A percentile compares a stretch with the other conserved stretches of the same genome.
phyloP scores from a whole-genome alignment of 1,140 invertebrate species.

The Drosophila santomea region DNA sequence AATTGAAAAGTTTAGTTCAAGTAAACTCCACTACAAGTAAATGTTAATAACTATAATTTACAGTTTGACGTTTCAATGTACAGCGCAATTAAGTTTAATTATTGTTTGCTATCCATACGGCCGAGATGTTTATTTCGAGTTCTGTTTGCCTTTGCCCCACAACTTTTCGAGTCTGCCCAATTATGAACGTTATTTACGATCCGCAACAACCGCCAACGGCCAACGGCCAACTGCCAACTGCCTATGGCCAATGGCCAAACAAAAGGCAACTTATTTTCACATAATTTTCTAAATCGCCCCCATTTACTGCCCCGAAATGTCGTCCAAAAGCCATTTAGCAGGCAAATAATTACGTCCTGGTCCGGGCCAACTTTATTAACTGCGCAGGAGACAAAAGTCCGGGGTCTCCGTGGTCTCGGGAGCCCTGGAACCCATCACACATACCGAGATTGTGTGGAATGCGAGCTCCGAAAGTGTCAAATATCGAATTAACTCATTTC shows the following conservation, averaged over 20 bases:
- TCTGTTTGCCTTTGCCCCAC: constrained; percentile 21
- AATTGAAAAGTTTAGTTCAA: constrained; percentile 51
- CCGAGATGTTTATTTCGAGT: constrained; percentile 39
- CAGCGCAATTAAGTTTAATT: constrained; percentile 78
- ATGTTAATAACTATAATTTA: constrained; percentile 59
- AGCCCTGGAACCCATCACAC: constrained; percentile 30
- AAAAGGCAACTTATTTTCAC: constrained; percentile 76
- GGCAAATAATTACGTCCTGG: constrained; percentile 72
- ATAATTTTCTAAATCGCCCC: constrained; percentile 75
- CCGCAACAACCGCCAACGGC: constrained; percentile 36
- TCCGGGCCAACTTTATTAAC: constrained; percentile 75
- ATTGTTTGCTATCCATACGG: constrained; percentile 64
- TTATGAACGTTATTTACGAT: constrained; percentile 71
- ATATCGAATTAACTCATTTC: constrained; percentile 83
- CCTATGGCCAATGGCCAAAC: constrained; percentile 47
- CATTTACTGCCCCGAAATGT: constrained; percentile 68
- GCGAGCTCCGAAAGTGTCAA: constrained; percentile 75
- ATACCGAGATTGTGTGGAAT: constrained; percentile 54
- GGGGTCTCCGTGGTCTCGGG: neutral
- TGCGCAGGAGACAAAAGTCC: constrained; percentile 50
- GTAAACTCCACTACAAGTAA: constrained; percentile 49
- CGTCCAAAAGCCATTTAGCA: constrained; percentile 75
- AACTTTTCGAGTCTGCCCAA: constrained; percentile 51
- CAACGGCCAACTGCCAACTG: constrained; percentile 40
- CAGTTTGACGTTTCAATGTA: constrained; percentile 64